phyloP scores from a whole-genome alignment of 2,113 vertebrate genomes.

The Lagopus muta region DNA sequence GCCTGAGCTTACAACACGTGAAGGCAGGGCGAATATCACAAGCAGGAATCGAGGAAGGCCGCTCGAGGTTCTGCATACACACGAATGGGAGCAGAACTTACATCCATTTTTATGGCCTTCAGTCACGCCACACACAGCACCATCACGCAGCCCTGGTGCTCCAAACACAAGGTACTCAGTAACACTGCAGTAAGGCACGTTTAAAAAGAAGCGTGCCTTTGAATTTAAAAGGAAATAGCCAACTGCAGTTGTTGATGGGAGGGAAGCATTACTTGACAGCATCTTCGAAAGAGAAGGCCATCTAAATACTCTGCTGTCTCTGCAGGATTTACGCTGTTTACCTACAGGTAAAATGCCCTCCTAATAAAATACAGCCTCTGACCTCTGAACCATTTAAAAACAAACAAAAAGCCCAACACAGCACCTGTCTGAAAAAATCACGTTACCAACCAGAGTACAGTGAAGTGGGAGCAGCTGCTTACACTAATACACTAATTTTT shows the following conservation, averaged over 20 bases:
- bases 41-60: background rate
- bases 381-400: conserved; percentile 27
- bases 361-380: conserved; percentile 9
- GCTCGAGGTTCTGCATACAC: background rate
- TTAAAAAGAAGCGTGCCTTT: background rate
- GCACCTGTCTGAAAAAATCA: conserved; percentile 17
- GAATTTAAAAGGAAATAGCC: background rate
- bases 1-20: background rate
- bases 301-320: background rate
- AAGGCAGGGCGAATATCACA: background rate
- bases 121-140: background rate
- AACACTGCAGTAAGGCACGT: background rate
- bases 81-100: background rate
- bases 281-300: conserved; percentile 18
- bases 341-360: background rate
- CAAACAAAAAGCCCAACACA: background rate
- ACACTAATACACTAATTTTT: background rate
- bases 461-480: conserved; percentile 31
- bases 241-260: background rate
- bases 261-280: background rate
- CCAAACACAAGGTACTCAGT: background rate
- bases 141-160: background rate
- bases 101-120: background rate
- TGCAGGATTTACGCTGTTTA: background rate
- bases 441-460: background rate